Evolutionary conservation across 1,140 invertebrate genomes (phyloP).

Genomic region (Aphidius gifuensis): DNA sequence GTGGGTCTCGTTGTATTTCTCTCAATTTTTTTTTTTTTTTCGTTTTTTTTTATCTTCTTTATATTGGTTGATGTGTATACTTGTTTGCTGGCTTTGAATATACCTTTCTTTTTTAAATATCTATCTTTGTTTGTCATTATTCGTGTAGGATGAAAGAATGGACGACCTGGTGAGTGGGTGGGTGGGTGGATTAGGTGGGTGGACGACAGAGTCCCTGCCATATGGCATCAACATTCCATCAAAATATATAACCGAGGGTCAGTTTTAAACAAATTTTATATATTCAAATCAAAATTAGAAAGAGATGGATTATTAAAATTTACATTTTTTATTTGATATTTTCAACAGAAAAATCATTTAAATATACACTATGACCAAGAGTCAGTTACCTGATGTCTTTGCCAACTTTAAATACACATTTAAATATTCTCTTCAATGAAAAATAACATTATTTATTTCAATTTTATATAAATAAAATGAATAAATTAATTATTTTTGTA

Average conservation of each 20-base stretch:
- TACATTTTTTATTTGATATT: no score
- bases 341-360: constrained; percentile 6
- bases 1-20: neutral
- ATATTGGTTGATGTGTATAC: neutral
- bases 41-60: constrained; percentile 1
- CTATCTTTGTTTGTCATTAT: no score
- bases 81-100: no score
- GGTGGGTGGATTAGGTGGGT: constrained; percentile 40
- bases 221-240: constrained; percentile 55
- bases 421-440: no score
- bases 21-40: neutral
- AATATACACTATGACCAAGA: constrained; percentile 6
- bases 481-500: neutral
- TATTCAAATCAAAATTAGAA: constrained; percentile 13
- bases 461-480: neutral
- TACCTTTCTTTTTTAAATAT: no score
- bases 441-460: neutral
- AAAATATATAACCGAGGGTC: neutral
- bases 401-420: no score
- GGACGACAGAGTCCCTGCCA: constrained; percentile 40
- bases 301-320: no score
- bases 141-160: constrained; percentile 28
- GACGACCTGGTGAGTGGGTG: constrained; percentile 37
- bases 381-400: constrained; percentile 26
- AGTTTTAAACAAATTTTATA: no score